Percentiles rank a stretch among this genome's conserved stretches.
Evolutionary conservation across 2,113 vertebrate genomes (phyloP).

Genomic region (Anser brachyrhynchus): DNA sequence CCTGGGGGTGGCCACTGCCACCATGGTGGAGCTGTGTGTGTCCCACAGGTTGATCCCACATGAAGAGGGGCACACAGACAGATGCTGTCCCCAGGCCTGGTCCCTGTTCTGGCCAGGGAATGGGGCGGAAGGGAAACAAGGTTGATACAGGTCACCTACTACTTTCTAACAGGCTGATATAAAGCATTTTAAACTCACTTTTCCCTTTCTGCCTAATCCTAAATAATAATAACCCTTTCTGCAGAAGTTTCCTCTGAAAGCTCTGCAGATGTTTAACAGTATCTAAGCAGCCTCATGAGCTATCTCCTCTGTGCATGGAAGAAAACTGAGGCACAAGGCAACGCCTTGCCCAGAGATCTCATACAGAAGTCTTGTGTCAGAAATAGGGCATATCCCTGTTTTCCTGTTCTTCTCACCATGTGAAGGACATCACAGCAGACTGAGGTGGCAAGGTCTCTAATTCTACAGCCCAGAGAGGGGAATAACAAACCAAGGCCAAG

Average conservation of each 20-base stretch:
- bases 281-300: background rate
- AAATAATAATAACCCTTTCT: background rate
- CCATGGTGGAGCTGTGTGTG: fast-evolving
- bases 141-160: fast-evolving
- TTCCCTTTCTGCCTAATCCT: background rate
- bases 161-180: background rate
- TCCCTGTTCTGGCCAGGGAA: background rate
- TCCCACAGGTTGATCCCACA: background rate
- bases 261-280: background rate
- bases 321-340: constrained; percentile 9
- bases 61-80: fast-evolving
- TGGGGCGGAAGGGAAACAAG: background rate
- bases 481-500: fast-evolving
- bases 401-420: background rate
- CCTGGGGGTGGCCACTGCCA: background rate
- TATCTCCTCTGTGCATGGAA: background rate
- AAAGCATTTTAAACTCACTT: background rate
- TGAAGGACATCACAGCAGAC: background rate
- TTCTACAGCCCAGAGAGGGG: background rate
- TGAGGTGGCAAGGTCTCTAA: fast-evolving
- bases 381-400: fast-evolving
- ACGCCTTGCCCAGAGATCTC: fast-evolving
- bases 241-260: background rate
- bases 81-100: too few species aligned
- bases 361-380: background rate